phyloP scores from a whole-genome alignment of 2,797 vertebrate genomes.

The Coreius guichenoti region DNA sequence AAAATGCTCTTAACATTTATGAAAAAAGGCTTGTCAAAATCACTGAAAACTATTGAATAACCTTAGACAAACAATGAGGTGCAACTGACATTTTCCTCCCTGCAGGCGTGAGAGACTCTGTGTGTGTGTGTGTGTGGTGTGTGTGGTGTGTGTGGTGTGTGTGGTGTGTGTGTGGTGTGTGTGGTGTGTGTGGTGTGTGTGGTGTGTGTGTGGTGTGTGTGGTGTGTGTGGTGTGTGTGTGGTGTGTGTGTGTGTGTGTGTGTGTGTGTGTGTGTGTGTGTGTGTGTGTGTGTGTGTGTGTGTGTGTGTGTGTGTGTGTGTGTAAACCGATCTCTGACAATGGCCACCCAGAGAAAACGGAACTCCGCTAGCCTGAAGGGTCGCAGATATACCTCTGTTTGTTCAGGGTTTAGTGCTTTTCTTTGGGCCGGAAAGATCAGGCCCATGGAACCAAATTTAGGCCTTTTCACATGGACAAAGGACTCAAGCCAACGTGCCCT shows the following conservation, averaged over 20 bases:
- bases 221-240: no score
- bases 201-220: conserved; percentile 18
- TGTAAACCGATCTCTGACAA: conserved; percentile 37
- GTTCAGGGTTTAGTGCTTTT: conserved; percentile 30
- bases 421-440: conserved; percentile 29
- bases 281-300: conserved; percentile 17
- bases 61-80: conserved; percentile 18
- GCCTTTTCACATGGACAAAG: conserved; percentile 36
- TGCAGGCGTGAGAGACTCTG: neutral
- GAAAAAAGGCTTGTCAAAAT: neutral
- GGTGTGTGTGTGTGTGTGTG: conserved; percentile 20
- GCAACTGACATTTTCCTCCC: conserved; percentile 35
- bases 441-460: conserved; percentile 11
- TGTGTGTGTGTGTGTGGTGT: neutral
- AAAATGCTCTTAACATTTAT: neutral
- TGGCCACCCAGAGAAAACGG: conserved; percentile 45
- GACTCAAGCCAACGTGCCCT: conserved; percentile 11
- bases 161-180: conserved; percentile 18
- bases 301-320: conserved; percentile 2
- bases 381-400: conserved; percentile 36
- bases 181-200: conserved; percentile 1
- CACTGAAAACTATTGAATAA: conserved; percentile 10
- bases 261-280: conserved; percentile 25
- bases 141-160: conserved; percentile 2
- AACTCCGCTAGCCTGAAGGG: conserved; percentile 31